Base-by-base conservation (phyloP, 2,113 vertebrate genomes). In the Ammodytes marinus region DNA sequence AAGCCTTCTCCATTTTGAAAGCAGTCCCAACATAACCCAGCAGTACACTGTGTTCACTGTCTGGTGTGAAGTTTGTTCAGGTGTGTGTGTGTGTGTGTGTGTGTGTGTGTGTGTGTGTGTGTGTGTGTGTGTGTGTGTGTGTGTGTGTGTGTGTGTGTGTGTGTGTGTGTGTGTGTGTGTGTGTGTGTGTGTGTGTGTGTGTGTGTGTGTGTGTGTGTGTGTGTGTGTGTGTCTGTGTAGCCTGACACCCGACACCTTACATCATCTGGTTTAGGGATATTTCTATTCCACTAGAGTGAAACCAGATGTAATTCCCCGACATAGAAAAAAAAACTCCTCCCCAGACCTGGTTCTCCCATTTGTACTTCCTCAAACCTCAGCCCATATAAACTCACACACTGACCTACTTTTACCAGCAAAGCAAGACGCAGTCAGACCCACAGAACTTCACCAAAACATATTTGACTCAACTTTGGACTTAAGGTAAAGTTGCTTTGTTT, bases 331-430 rank as follows among this genome's bases (percentile, higher is more conserved):
- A 80, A 82, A 69, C 82, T 81, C 84, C 80, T 86, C 89, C 88
- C 65, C 57, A 3, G 55, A 80, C 43, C 54, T 27, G 35, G 60
- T 61, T 43, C 61, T 85, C 49, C 79, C 50, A 0, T 61, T 27
- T 47, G 37, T 13, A 93, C 93, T 96, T 96, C 95, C 94, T 92
- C 83, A 93, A 91, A 93, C 52, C 71, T 43, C 14, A 1, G 4
- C 46, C 0, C 0, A 92, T 92, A 95, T 88, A 95, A 93, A 60
- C 77, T 53, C 15, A 57, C 63, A 49, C 40, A 39, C 69, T 84
- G 81, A 89, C 75, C 75, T 64, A 89, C 59, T 90, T 91, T 55
- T 55, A 7, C 27, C 55, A 45, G 77, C 10, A 72, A 57, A 68
- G 11, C 64, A 72, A 74, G n/a, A 43, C 12, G 14, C 7, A 8